Evolutionary conservation across 37 sponge, comb jelly and placozoan species (phyloP), one percentile per base, ranked within the genome.

Genomic region (Tethya wilhelma): DNA sequence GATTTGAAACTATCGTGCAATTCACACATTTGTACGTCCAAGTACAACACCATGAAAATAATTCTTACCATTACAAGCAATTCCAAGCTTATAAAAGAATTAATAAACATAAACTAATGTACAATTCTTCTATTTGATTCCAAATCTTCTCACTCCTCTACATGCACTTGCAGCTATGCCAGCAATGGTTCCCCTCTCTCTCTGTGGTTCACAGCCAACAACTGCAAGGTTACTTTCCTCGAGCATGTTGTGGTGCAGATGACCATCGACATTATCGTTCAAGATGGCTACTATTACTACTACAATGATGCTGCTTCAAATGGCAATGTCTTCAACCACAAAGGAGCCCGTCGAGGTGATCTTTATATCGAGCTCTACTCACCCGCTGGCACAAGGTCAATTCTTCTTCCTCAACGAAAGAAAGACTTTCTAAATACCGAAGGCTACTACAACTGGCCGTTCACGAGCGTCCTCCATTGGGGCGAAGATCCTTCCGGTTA

Each of bases 401-500:
- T 72, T 36, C 59, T 85, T 0, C 87, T 95, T 28, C 85, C 79
- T 36, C 40, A 72, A 29, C 77, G 98, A 14, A 43, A 0, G 4
- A 33, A 68, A 8, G 98, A 98, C 68, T 72, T 62, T 58, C 42
- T 66, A 31, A 80, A 70, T 56, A 53, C 67, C 25, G 69, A 87
- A 34, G 90, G 79, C 33, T 89, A 88, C 70, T 20, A 66, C 23
- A 42, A 57, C 38, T 95, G 96, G 96, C 96, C 96, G 1, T 91
- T 95, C 69, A 91, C 91, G 96, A 79, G 86, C 36, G 87, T 89
- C 20, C 89, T 89, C 59, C 75, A 75, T 42, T 95, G 96, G 96
- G 96, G 93, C 29, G 96, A 95, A 33, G 33, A 65, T 44, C 90
- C 96, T 0, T 44, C 14, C 0, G 92, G 96, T 1, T 12, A 33